A percentile compares a stretch with the other conserved stretches of the same genome.
Conservation (phyloP, 2,113 vertebrate species). For the Arenaria interpres region DNA sequence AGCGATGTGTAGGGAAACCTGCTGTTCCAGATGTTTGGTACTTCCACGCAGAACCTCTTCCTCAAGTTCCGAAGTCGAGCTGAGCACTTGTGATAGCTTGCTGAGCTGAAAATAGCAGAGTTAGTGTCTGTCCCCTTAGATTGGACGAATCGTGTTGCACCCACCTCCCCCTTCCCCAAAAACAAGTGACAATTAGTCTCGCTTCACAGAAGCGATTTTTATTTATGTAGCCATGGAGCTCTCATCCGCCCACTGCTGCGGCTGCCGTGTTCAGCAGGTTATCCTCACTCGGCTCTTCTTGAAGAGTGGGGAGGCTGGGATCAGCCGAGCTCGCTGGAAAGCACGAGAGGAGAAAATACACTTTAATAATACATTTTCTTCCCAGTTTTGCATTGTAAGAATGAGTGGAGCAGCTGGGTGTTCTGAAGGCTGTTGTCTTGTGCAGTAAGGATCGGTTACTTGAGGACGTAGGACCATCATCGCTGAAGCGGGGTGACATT, state of each 20-base stretch:
- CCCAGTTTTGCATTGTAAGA: background rate
- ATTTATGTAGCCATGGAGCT: background rate
- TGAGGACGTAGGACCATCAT: accelerated
- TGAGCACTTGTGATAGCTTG: background rate
- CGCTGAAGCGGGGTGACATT: accelerated
- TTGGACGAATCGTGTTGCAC: background rate
- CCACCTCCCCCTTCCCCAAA: background rate
- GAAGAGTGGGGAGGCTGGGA: background rate
- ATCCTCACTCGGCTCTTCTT: background rate
- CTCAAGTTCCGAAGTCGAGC: background rate
- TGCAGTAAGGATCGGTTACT: background rate
- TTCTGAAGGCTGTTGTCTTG: accelerated
- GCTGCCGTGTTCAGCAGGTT: background rate
- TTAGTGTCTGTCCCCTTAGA: background rate
- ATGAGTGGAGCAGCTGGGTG: background rate
- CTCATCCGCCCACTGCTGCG: background rate
- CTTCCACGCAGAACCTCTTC: background rate
- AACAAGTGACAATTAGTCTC: background rate
- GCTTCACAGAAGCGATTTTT: background rate
- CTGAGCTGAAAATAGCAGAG: background rate
- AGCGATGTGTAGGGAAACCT: background rate
- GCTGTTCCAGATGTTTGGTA: background rate
- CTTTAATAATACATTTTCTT: background rate
- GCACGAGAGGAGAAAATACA: background rate
- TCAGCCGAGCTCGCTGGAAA: background rate